These are phyloP conservation scores for Pentalonia nigronervosa DNA, from an alignment of 1,140 invertebrate genomes.

Conservation along the genomic window DNA sequence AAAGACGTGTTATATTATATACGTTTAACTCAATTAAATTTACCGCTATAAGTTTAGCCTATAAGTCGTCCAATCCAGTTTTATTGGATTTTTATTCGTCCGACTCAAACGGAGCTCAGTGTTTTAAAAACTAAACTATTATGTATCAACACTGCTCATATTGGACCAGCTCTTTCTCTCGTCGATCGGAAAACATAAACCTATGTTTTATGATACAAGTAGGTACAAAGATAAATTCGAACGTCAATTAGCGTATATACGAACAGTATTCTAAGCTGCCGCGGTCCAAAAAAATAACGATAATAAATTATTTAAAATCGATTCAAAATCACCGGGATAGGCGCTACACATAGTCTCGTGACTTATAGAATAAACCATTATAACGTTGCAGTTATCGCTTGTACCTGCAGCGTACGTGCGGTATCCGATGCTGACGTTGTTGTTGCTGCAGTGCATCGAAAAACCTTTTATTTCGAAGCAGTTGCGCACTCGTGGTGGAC, in stretches of 20 bases:
- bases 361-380: no score
- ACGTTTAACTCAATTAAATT: background rate
- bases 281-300: background rate
- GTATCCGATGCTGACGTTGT: no score
- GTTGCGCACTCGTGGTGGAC: background rate
- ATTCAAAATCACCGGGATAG: no score
- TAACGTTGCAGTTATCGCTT: background rate
- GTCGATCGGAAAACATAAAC: background rate
- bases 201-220: background rate
- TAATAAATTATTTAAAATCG: background rate
- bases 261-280: background rate
- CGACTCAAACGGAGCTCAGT: no score
- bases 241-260: background rate
- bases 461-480: background rate
- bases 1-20: background rate
- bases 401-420: no score
- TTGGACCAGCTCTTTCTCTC: background rate
- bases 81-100: conserved; percentile 23
- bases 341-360: no score
- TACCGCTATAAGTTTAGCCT: background rate
- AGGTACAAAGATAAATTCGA: no score
- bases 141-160: background rate
- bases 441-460: background rate
- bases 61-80: background rate
- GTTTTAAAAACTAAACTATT: background rate